Evolutionary conservation across 2,888 invertebrate genomes (phyloP).

Genomic region (Acronicta leporina): DNA sequence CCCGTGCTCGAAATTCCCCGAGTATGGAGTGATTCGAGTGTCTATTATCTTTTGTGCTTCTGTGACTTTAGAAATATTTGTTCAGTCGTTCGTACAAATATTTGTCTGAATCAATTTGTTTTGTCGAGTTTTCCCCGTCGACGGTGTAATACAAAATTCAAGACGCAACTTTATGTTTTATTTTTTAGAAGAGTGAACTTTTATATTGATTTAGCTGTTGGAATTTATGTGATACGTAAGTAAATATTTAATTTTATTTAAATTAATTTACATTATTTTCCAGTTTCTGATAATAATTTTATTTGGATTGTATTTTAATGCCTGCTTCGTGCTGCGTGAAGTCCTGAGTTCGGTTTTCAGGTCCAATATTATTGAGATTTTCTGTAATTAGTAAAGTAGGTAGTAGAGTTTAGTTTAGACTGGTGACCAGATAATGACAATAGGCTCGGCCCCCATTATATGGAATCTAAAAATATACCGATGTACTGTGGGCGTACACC

Average conservation of each 20-base stretch:
- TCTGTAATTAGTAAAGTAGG: too few species aligned
- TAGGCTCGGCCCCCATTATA: too few species aligned
- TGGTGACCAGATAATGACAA: too few species aligned
- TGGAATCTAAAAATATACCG: too few species aligned
- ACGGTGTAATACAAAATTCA: constrained; percentile 25
- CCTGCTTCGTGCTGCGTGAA: too few species aligned
- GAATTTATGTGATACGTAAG: constrained; percentile 40
- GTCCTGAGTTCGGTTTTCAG: too few species aligned
- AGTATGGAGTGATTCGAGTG: constrained; percentile 41
- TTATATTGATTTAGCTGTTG: constrained; percentile 50
- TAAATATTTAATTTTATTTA: constrained; percentile 16
- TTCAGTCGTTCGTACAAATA: constrained; percentile 27
- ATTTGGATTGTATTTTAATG: neutral
- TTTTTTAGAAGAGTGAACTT: constrained; percentile 57
- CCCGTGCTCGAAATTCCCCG: constrained; percentile 35
- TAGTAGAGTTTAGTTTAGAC: too few species aligned
- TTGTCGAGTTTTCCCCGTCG: constrained; percentile 18
- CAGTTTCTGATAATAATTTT: neutral
- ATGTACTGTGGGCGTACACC: too few species aligned
- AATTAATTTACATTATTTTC: neutral
- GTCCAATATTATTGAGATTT: too few species aligned
- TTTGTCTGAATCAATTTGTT: constrained; percentile 35
- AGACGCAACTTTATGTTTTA: constrained; percentile 39
- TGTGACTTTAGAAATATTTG: constrained; percentile 37
- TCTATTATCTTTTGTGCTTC: constrained; percentile 42